Percentiles rank a stretch among this genome's conserved stretches.
Evolutionary conservation across 2,888 invertebrate species (phyloP).

Genomic region (Sthenelais limicola): DNA sequence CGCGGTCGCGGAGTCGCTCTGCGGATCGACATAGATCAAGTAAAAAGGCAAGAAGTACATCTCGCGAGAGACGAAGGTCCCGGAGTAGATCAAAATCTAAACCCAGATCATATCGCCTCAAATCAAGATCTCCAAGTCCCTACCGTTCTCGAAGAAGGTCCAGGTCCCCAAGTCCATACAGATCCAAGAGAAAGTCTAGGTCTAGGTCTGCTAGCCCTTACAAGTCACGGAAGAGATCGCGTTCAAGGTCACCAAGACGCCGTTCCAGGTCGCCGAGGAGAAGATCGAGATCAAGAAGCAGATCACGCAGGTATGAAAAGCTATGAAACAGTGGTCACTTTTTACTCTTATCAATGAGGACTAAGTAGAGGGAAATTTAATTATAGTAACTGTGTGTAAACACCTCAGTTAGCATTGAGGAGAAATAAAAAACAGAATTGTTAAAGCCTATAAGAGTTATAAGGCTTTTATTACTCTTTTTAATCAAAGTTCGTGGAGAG

Average conservation of each 20-base stretch:
- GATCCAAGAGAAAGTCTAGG: constrained; percentile 16
- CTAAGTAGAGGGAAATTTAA: too few species aligned
- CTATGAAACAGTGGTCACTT: too few species aligned
- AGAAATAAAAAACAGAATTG: too few species aligned
- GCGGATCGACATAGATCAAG: neutral
- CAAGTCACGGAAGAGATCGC: constrained; percentile 1
- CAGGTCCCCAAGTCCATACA: constrained; percentile 23
- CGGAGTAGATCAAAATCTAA: constrained; percentile 6
- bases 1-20: neutral
- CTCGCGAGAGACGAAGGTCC: neutral
- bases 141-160: constrained; percentile 15
- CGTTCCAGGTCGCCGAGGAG: neutral
- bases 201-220: neutral
- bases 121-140: constrained; percentile 29
- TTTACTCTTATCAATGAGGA: too few species aligned
- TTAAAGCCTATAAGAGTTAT: too few species aligned
- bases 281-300: constrained; percentile 7
- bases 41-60: neutral
- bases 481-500: too few species aligned
- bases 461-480: too few species aligned
- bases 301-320: too few species aligned
- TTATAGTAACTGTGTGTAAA: too few species aligned
- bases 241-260: constrained; percentile 32
- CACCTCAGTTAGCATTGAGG: too few species aligned
- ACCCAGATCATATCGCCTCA: constrained; percentile 22